These are phyloP conservation scores for Mormyrops boulengeri DNA, from an alignment of 2,797 vertebrate species.

Conservation along the genomic window DNA sequence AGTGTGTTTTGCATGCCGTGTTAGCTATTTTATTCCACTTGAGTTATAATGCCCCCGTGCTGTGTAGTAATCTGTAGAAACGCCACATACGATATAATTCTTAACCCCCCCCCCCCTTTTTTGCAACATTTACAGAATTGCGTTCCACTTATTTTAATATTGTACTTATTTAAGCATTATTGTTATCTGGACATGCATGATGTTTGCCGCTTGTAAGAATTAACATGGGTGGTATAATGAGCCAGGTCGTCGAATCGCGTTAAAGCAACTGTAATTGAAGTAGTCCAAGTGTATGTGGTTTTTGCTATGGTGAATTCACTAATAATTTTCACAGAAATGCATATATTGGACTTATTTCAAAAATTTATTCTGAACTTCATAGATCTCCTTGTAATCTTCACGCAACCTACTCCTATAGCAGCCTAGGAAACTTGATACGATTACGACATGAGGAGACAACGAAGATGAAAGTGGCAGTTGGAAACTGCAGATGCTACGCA, in stretches of 20 bases:
- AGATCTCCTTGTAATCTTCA: not conserved
- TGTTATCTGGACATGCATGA: not conserved
- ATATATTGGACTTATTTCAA: not conserved
- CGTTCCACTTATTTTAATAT: not conserved
- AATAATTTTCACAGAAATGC: not conserved
- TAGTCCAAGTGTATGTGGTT: not conserved
- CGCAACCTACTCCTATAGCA: not conserved
- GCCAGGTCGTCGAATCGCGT: not conserved
- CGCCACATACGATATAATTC: not conserved
- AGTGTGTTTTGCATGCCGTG: not conserved
- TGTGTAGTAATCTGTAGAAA: not conserved
- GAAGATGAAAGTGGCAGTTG: conserved; percentile 13
- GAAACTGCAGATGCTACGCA: conserved; percentile 12
- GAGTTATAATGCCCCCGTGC: not conserved
- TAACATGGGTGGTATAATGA: not conserved
- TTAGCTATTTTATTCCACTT: not conserved
- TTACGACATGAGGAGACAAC: not conserved
- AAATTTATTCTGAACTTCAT: not conserved
- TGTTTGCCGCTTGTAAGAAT: not conserved
- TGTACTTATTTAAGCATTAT: not conserved
- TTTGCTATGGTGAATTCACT: not conserved
- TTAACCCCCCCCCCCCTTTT: not conserved
- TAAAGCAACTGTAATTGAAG: not conserved
- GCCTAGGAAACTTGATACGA: not conserved
- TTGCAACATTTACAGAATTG: not conserved